phyloP scores from a whole-genome alignment of 2,888 invertebrate genomes.

The Acronicta aceris region DNA sequence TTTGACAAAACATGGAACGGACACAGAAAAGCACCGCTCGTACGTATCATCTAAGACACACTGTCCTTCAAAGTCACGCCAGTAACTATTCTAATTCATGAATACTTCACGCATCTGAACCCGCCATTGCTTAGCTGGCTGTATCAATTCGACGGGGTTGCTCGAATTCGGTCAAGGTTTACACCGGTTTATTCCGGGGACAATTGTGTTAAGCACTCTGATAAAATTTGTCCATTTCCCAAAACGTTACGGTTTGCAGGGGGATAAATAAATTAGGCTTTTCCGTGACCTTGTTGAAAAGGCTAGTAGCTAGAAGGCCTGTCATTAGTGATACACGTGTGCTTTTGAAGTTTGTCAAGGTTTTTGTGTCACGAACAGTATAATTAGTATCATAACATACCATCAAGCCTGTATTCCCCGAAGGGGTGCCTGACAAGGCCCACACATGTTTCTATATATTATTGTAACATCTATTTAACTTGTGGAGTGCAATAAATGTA shows the following conservation, averaged over 20 bases:
- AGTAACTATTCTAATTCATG: conserved; percentile 13
- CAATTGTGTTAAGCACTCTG: conserved; percentile 41
- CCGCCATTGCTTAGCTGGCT: conserved; percentile 10
- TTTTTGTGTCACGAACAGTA: neutral
- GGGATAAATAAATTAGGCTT: conserved; percentile 35
- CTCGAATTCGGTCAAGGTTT: conserved; percentile 49
- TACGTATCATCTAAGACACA: neutral
- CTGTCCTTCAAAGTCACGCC: conserved; percentile 2
- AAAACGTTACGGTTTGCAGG: conserved; percentile 18
- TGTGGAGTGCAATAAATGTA: no score
- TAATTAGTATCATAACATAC: neutral
- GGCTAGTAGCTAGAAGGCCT: conserved; percentile 2
- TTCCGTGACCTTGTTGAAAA: conserved; percentile 15
- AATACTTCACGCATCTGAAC: conserved; percentile 32
- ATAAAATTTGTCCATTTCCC: conserved; percentile 38
- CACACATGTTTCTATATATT: no score
- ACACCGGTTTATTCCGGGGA: conserved; percentile 31
- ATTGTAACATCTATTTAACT: no score
- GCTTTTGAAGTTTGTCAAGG: neutral
- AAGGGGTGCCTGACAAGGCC: no score
- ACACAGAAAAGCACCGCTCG: neutral
- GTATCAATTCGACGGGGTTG: conserved; percentile 39
- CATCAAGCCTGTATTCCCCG: no score
- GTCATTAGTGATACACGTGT: neutral
- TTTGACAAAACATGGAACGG: neutral